Conservation (phyloP, 2,113 vertebrate species). For the Hystrix cristata region DNA sequence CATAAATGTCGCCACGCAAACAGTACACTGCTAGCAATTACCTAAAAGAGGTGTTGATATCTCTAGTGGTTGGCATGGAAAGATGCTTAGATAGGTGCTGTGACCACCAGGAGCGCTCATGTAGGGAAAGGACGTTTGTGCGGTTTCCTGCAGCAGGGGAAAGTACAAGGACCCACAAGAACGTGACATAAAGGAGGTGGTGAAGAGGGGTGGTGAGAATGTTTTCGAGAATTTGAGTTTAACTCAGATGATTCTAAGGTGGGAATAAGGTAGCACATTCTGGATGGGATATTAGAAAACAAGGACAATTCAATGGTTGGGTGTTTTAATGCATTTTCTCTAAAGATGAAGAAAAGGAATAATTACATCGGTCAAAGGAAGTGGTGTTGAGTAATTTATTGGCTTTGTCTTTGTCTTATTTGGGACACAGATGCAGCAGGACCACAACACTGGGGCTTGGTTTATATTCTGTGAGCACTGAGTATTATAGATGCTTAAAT, state of each 20-base stretch:
- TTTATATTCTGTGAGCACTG: neutral
- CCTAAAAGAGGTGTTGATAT: accelerated
- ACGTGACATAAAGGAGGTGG: neutral
- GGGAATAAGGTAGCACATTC: neutral
- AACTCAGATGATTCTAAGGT: neutral
- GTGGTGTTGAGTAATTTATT: neutral
- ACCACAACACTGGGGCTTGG: accelerated
- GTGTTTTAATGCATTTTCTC: neutral
- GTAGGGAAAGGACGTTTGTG: too few relatives aligned
- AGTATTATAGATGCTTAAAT: neutral
- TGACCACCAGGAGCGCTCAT: too few relatives aligned
- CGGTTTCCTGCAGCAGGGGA: neutral
- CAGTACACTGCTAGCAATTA: accelerated
- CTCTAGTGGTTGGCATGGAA: neutral
- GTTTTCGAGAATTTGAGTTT: neutral
- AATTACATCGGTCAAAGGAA: neutral
- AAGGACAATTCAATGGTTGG: neutral
- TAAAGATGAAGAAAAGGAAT: neutral
- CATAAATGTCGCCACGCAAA: neutral
- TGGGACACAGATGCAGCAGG: neutral
- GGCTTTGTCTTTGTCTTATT: neutral
- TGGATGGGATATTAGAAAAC: neutral
- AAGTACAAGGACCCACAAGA: neutral
- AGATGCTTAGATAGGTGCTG: accelerated
- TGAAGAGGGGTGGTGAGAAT: accelerated